Percentiles rank a stretch among this genome's conserved stretches.
These are phyloP conservation scores for Sebastes diaconus DNA, from an alignment of 2,797 vertebrate species.

Conservation along the genomic window DNA sequence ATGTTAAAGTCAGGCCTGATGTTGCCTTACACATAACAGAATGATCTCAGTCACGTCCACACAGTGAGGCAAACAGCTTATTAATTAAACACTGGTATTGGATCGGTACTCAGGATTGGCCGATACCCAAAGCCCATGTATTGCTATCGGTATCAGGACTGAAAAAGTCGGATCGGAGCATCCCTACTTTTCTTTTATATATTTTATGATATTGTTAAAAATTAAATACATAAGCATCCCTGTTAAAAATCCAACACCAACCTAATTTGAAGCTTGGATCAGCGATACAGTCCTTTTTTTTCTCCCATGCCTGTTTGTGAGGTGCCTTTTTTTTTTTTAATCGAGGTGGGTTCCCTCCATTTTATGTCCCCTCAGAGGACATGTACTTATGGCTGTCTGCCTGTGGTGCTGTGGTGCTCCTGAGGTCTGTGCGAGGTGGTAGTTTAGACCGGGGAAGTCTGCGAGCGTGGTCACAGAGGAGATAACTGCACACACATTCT, in stretches of 20 bases:
- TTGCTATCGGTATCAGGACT: no score
- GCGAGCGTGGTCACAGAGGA: constrained; percentile 57
- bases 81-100: no score
- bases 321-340: constrained; percentile 40
- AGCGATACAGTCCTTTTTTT: background rate
- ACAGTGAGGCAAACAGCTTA: no score
- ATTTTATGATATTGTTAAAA: background rate
- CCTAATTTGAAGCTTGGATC: background rate
- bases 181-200: background rate
- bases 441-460: constrained; percentile 64
- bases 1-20: no score
- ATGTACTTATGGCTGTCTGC: constrained; percentile 75
- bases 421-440: constrained; percentile 73
- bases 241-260: background rate
- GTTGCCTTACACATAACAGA: no score
- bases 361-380: constrained; percentile 68
- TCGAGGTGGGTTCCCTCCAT: constrained; percentile 62
- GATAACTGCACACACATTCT: constrained; percentile 65
- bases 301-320: constrained; percentile 38
- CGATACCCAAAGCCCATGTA: no score
- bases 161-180: no score
- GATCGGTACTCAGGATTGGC: no score
- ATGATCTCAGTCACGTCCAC: no score
- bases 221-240: background rate
- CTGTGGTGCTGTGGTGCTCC: constrained; percentile 72